These are phyloP conservation scores for Smutsia gigantea DNA, from an alignment of 2,797 vertebrate species.

Conservation along the genomic window DNA sequence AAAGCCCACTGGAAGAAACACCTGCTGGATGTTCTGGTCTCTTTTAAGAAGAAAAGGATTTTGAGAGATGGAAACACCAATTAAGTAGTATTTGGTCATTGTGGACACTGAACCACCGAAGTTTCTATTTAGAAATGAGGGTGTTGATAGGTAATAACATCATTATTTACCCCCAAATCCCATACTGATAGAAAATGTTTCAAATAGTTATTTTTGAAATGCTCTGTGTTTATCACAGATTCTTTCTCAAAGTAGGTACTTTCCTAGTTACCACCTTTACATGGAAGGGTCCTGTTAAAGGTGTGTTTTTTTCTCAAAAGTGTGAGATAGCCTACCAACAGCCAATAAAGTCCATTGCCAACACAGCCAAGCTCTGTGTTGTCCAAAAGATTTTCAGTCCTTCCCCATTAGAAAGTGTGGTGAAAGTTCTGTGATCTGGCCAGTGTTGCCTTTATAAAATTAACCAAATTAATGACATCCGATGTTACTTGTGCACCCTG, in stretches of 20 bases:
- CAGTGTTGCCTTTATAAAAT: neutral
- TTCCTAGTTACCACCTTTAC: neutral
- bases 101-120: neutral
- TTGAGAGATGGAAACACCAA: neutral
- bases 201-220: neutral
- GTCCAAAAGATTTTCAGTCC: neutral
- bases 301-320: neutral
- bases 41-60: neutral
- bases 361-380: neutral
- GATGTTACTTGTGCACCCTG: fast-evolving
- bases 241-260: neutral
- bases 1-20: neutral
- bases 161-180: neutral
- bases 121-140: neutral
- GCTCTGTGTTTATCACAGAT: neutral
- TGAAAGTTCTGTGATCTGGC: too few species aligned
- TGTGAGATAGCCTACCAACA: neutral
- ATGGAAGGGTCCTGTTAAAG: neutral
- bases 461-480: neutral
- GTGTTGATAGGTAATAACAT: neutral
- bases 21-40: neutral
- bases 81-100: neutral
- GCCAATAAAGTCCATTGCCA: fast-evolving
- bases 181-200: neutral
- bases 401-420: too few species aligned